Evolutionary conservation across 2,797 vertebrate genomes (phyloP).

Genomic region (Diplodus sargus): DNA sequence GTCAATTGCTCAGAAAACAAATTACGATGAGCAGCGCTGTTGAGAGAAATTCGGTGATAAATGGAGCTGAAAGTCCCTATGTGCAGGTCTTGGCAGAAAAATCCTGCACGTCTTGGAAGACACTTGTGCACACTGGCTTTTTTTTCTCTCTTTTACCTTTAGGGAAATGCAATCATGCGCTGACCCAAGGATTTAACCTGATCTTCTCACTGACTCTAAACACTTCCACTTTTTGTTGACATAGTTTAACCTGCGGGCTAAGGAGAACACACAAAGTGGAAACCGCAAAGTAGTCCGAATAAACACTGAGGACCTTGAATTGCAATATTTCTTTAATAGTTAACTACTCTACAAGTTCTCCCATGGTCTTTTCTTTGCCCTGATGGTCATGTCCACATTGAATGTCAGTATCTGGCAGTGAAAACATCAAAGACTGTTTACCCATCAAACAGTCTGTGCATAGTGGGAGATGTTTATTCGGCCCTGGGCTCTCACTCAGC

Average conservation of each 20-base stretch:
- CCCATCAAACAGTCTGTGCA: slow-evolving; percentile 70
- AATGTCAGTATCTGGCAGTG: slow-evolving; percentile 51
- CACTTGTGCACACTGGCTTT: slow-evolving; percentile 21
- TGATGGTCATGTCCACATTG: slow-evolving; percentile 64
- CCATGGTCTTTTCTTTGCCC: slow-evolving; percentile 54
- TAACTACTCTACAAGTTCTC: slow-evolving; percentile 61
- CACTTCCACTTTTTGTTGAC: slow-evolving; percentile 37
- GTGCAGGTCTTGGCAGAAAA: slow-evolving; percentile 57
- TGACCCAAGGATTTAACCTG: slow-evolving; percentile 37
- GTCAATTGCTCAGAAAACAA: slow-evolving; percentile 70
- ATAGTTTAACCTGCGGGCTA: slow-evolving; percentile 48
- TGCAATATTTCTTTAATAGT: slow-evolving; percentile 64
- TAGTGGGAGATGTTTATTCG: slow-evolving; percentile 76
- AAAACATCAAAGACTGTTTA: slow-evolving; percentile 78
- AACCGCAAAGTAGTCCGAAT: slow-evolving; percentile 33
- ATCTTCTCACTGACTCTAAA: slow-evolving; percentile 26
- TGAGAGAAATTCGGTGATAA: slow-evolving; percentile 67
- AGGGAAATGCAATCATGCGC: slow-evolving; percentile 44
- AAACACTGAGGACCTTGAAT: slow-evolving; percentile 63
- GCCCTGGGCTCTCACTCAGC: slow-evolving; percentile 72
- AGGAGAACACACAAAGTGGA: slow-evolving; percentile 46
- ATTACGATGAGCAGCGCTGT: slow-evolving; percentile 51
- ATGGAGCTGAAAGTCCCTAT: slow-evolving; percentile 63
- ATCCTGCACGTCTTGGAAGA: slow-evolving; percentile 38
- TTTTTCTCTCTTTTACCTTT: slow-evolving; percentile 3